Evolutionary conservation across 2,797 vertebrate genomes (phyloP).

Genomic region (Apodemus agrarius): DNA sequence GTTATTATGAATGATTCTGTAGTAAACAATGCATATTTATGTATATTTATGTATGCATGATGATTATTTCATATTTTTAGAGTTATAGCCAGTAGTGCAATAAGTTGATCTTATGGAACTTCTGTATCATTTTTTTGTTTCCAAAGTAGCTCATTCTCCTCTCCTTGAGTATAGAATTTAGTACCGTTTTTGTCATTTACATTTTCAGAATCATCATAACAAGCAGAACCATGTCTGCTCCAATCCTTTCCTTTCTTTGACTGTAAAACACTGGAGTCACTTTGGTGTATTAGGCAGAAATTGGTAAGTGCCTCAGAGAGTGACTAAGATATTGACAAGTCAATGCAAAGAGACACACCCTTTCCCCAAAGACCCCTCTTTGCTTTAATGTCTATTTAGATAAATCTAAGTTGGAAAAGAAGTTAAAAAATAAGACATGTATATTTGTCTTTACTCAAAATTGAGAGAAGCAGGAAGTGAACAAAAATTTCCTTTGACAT

Average conservation of each 20-base stretch:
- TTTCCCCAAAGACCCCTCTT: background rate
- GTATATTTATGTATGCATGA: background rate
- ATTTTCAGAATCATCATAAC: background rate
- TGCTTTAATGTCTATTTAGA: background rate
- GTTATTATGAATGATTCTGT: background rate
- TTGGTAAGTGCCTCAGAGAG: background rate
- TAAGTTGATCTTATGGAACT: background rate
- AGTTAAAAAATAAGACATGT: background rate
- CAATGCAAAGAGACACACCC: background rate
- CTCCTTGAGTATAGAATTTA: background rate
- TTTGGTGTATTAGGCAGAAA: background rate
- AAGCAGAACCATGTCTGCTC: background rate
- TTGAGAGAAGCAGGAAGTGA: background rate
- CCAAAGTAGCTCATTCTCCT: background rate
- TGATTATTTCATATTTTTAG: background rate
- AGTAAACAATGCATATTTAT: background rate
- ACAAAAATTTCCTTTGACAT: background rate
- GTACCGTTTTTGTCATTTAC: background rate
- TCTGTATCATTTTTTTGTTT: background rate
- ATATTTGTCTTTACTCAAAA: background rate
- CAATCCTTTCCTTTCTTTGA: background rate
- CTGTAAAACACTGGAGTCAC: background rate
- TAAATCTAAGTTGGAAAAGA: background rate
- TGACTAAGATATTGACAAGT: rapidly evolving
- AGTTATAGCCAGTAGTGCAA: rapidly evolving